Conservation (phyloP, 1,140 invertebrate genomes). For the Dreissena polymorpha region DNA sequence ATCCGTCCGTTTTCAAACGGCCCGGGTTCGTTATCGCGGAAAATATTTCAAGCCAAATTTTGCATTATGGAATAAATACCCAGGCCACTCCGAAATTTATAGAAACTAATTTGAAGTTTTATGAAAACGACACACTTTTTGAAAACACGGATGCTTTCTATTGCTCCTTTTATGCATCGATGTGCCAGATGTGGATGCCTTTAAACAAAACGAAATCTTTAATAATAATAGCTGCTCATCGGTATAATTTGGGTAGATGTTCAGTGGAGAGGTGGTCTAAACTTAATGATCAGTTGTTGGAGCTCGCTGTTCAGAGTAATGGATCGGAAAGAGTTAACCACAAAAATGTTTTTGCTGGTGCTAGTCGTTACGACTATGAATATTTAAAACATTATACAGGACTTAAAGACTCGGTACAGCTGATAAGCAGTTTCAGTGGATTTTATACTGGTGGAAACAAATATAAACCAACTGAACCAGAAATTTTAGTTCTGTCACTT, state of each 20-base stretch:
- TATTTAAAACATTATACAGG: conserved; percentile 23
- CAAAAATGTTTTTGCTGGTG: conserved; percentile 8
- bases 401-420: not conserved
- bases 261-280: not conserved
- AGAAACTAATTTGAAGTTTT: not conserved
- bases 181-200: conserved; percentile 29
- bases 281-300: not conserved
- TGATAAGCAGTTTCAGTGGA: conserved; percentile 17
- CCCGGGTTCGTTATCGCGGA: not conserved
- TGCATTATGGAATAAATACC: not conserved
- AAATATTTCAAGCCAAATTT: not conserved
- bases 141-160: conserved; percentile 5
- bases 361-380: conserved; percentile 29
- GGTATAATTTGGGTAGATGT: conserved; percentile 29
- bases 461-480: conserved; percentile 4
- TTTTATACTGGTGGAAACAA: not conserved
- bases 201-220: conserved; percentile 21
- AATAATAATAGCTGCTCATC: conserved; percentile 12
- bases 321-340: not conserved
- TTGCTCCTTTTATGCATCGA: conserved; percentile 21
- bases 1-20: not conserved
- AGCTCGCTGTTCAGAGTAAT: not conserved
- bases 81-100: not conserved
- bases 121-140: not conserved
- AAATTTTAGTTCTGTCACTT: conserved; percentile 1